Base-by-base conservation (phyloP, 2,797 vertebrate species). In the Hybognathus amarus region DNA sequence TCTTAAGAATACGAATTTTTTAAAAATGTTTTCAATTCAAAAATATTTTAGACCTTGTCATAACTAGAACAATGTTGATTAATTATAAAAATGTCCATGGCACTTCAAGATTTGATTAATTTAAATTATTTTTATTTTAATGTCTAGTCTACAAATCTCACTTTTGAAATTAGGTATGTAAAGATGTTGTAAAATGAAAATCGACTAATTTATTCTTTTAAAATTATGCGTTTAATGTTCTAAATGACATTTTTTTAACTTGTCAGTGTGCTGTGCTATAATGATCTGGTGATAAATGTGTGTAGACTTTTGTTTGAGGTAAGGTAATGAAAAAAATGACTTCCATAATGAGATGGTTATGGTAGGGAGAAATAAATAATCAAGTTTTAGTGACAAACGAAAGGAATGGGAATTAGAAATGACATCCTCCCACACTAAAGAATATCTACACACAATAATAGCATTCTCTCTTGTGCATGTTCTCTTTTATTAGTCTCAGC, bases 391-490 rank as follows among this genome's bases (percentile, higher is more conserved):
- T 89, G 92, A 90, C 92, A 85, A 89, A 67, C 89, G 85, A 86
- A 91, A 92, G 88, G 89, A 93, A 93, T 94, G 92, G 91, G 90
- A 89, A 86, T 89, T 86, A 90, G 92, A 89, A 91, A 91, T 87
- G 85, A 90, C 85, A 84, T 83, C 87, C 88, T 89, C 90, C 83
- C 36, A 89, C 89, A 91, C 87, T 90, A 90, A 85, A 85, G 83
- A 85, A 91, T 81, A 84, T 85, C 87, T 90, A 83, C 38, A 17
- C 88, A 83, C 80, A 78, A 40, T 88, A 91, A 56, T 56, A 56
- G 50, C 78, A 89, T 47, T 47, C 88, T 88, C 66, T 77, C 18
- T 66, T 24, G 56, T 78, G 59, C 79, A 59, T 63, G 64, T 82
- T n/a, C 27, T 64, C 59, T 81, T 52, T 85, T 71, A 85, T 85